Base-by-base conservation (phyloP, 2,888 invertebrate genomes). In the Amphipoea oculea region DNA sequence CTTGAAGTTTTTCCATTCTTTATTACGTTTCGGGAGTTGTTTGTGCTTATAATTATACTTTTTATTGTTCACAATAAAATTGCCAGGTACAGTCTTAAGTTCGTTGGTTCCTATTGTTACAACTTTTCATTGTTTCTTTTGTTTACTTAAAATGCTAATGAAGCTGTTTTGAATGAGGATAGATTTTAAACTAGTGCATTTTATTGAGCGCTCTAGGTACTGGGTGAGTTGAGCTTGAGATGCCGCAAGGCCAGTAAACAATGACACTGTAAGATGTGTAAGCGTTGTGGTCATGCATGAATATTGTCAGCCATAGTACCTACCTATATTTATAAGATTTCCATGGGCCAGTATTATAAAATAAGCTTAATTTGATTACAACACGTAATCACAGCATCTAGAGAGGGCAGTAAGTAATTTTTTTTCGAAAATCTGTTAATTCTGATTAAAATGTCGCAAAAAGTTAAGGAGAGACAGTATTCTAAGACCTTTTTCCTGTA, bases 41-140 rank as follows among this genome's bases (percentile, higher is more conserved):
- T 89, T 87, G 79, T 80, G 51, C 63, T 83, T 81, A 77, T 87
- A 84, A 86, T 89, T 89, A 89, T 69, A 85, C 68, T 88, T 88
- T 88, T 84, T 83, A 84, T 89, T 84, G 70, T 72, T 23, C 60
- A 77, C 78, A 78, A 82, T 86, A 82, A 85, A 82, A 87, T 81
- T 74, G 36, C 75, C 81, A 72, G 73, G 84, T 81, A 76, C 73
- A 81, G 65, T 83, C 68, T 84, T 81, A 62, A 77, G 40, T 66
- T 45, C 11, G 65, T 54, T 9, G 77, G 79, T 72, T 79, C 67
- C 73, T 77, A 85, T 88, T 89, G 85, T 89, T 79, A 63, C 0
- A 83, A 72, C n/a, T 77, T 82, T 73, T 67, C 63, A 76, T 83
- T 78, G 77, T 70, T 69, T 70, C 57, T 81, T 48, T 79, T 45